These are phyloP conservation scores for Vollenhovia emeryi DNA, from an alignment of 1,140 invertebrate species.

Conservation along the genomic window DNA sequence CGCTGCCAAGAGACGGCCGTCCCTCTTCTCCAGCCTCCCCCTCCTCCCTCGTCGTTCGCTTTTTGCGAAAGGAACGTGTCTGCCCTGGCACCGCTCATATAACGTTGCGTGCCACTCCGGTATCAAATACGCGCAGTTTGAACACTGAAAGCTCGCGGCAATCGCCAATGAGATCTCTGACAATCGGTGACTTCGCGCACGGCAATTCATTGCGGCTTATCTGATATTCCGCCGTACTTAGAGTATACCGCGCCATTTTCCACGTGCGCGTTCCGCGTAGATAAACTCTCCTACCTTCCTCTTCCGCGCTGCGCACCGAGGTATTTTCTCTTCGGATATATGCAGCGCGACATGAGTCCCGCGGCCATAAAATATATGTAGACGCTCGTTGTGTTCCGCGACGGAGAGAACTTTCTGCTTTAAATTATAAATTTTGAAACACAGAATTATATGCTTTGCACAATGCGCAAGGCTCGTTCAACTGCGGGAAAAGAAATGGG, in stretches of 20 bases:
- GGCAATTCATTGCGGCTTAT: conserved; percentile 72
- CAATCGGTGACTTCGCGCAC: conserved; percentile 69
- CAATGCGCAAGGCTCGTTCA: neutral
- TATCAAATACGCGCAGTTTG: conserved; percentile 64
- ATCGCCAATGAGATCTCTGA: conserved; percentile 73
- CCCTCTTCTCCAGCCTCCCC: neutral
- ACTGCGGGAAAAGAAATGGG: neutral
- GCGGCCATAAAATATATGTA: neutral
- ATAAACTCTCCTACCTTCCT: conserved; percentile 61
- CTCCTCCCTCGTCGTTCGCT: conserved; percentile 29
- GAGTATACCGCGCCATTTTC: conserved; percentile 56
- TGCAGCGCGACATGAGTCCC: neutral
- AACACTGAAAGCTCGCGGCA: conserved; percentile 63
- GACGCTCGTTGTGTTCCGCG: neutral
- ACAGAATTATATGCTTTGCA: neutral
- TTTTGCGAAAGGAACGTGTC: conserved; percentile 48
- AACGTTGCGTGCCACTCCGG: conserved; percentile 61
- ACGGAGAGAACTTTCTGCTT: neutral
- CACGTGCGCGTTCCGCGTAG: conserved; percentile 54
- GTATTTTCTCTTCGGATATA: neutral
- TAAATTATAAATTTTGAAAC: conserved; percentile 25
- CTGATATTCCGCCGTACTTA: conserved; percentile 64
- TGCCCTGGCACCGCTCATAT: conserved; percentile 7
- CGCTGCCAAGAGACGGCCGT: conserved; percentile 30
- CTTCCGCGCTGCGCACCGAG: conserved; percentile 25